phyloP scores from a whole-genome alignment of 2,113 vertebrate genomes.

The Cercopithecus mona region DNA sequence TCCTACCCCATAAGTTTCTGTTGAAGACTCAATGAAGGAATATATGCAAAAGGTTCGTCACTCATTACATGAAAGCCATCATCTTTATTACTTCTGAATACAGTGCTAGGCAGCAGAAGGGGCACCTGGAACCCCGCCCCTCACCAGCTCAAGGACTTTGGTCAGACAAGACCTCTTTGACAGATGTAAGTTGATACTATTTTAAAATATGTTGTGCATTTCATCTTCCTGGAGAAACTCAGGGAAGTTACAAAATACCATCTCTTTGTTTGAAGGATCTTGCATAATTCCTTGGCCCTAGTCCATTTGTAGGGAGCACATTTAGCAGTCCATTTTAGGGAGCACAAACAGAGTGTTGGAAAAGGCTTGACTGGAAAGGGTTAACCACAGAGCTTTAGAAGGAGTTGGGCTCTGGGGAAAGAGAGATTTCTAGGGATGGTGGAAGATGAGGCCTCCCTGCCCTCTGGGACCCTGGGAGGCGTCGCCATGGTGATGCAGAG shows the following conservation, averaged over 20 bases:
- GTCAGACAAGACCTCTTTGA: neutral
- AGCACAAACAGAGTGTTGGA: neutral
- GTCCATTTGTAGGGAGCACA: neutral
- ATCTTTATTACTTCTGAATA: neutral
- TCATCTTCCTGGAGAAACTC: neutral
- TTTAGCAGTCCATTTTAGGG: neutral
- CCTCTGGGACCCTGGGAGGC: neutral
- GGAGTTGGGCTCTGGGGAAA: neutral
- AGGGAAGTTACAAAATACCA: neutral
- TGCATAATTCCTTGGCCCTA: neutral
- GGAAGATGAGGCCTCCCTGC: neutral
- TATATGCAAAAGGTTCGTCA: neutral
- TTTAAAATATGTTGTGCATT: neutral
- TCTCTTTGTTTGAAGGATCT: neutral
- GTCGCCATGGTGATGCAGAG: neutral
- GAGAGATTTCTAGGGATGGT: neutral
- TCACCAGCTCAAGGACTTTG: neutral
- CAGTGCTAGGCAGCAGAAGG: no score
- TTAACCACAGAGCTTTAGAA: slow-evolving; percentile 1
- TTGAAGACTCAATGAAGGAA: neutral
- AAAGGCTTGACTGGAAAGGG: neutral
- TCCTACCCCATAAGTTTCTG: neutral
- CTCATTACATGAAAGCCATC: neutral
- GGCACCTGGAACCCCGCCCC: neutral
- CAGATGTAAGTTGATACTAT: neutral